These are phyloP conservation scores for Alosa alosa DNA, from an alignment of 2,113 vertebrate species.

Conservation along the genomic window DNA sequence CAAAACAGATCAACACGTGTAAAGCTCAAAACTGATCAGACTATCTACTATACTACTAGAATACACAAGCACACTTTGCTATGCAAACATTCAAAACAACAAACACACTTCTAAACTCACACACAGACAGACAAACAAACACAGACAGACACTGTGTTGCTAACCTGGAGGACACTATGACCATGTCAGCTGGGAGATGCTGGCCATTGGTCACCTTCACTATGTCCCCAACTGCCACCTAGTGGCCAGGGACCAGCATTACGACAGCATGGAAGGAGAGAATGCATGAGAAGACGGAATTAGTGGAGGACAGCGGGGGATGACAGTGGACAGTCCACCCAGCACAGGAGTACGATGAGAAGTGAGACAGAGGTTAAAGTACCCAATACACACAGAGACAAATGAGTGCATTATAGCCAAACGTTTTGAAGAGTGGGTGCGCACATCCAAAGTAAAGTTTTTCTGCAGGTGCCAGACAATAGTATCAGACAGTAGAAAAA, in stretches of 20 bases:
- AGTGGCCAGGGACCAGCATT: constrained; percentile 68
- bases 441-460: too few relatives aligned
- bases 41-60: background rate
- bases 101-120: constrained; percentile 32
- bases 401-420: background rate
- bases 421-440: too few relatives aligned
- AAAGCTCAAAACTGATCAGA: constrained; percentile 15
- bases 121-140: constrained; percentile 25
- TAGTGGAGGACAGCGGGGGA: background rate
- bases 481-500: too few relatives aligned
- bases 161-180: constrained; percentile 97
- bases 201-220: constrained; percentile 98
- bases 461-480: too few relatives aligned
- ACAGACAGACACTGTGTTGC: constrained; percentile 60
- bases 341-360: background rate
- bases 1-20: constrained; percentile 9
- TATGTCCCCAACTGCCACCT: constrained; percentile 98
- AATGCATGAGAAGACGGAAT: constrained; percentile 36
- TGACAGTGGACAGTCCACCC: background rate
- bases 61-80: background rate
- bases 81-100: background rate
- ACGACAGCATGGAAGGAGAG: constrained; percentile 66
- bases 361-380: constrained; percentile 10
- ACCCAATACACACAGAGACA: constrained; percentile 29
- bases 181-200: constrained; percentile 96